A percentile compares a stretch with the other conserved stretches of the same genome.
These are phyloP conservation scores for Trichomalopsis sarcophagae DNA, from an alignment of 1,140 invertebrate species.

Conservation along the genomic window DNA sequence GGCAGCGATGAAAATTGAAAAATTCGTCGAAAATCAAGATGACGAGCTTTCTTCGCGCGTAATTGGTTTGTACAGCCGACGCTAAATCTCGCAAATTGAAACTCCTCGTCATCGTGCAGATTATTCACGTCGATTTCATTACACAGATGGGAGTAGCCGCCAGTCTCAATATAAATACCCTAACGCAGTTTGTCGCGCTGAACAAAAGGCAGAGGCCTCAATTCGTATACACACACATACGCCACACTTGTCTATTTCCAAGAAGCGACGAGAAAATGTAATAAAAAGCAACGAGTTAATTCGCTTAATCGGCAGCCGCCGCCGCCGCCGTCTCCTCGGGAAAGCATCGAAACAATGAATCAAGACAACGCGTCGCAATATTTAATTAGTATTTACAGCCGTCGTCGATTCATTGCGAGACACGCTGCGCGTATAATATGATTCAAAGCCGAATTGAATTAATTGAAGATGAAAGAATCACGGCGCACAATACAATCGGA, in stretches of 20 bases:
- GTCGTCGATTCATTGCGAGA: conserved; percentile 3
- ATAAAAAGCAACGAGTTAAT: conserved; percentile 41
- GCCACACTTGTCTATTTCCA: background rate
- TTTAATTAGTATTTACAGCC: conserved; percentile 38
- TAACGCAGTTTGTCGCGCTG: background rate
- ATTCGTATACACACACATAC: background rate
- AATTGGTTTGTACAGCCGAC: background rate
- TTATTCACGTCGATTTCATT: background rate
- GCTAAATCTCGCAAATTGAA: background rate
- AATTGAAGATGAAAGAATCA: conserved; percentile 54
- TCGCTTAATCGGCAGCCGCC: conserved; percentile 29
- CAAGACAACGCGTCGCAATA: conserved; percentile 32
- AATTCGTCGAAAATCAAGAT: background rate
- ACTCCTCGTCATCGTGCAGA: background rate
- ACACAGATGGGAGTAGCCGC: background rate
- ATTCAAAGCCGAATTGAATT: conserved; percentile 52
- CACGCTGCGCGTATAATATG: background rate
- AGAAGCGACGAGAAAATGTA: conserved; percentile 45
- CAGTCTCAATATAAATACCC: background rate
- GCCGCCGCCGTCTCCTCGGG: background rate
- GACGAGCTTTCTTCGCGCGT: background rate
- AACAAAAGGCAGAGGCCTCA: background rate
- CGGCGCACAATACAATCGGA: background rate
- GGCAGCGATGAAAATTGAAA: background rate
- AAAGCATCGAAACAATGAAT: conserved; percentile 41